Evolutionary conservation across 2,797 vertebrate genomes (phyloP), one percentile per base, ranked within the genome.

Genomic region (Gallirallus australis): DNA sequence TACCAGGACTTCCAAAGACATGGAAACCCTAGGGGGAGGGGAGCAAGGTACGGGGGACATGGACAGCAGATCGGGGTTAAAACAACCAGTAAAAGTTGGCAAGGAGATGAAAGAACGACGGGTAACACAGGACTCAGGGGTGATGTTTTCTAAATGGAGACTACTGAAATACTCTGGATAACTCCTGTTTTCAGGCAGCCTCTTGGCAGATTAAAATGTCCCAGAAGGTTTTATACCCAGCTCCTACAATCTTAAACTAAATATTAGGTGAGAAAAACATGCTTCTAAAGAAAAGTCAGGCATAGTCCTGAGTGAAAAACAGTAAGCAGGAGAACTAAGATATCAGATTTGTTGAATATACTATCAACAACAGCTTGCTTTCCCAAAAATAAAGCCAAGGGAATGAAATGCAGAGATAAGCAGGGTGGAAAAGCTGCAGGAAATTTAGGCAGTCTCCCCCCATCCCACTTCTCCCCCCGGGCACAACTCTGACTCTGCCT

Each of bases 251-350:
- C 87, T 96, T 89, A 90, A 96, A 93, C 92, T 93, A 96, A 96
- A 94, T 88, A 90, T 90, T 96, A 95, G 94, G 95, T 91, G 90
- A 91, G 95, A 95, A 94, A 95, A 96, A 92, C 88, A 90, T 79
- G 90, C 92, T 94, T 92, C 95, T 95, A 61, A 87, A 71, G 89
- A 95, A 91, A 88, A 93, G 90, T 87, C 79, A 89, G 91, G 85
- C 87, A 94, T 7, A 95, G 68, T 40, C 56, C 61, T 72, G 56
- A 92, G 72, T 86, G 71, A 94, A 97, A 96, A 96, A 91, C 92
- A 93, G 63, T 57, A 52, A 82, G 50, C 37, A 75, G 76, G 66
- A 89, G 82, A 89, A 93, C 2, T 27, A 96, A 79, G 0, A 0
- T 80, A 94, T 68, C 37, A 0, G 53, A 57, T 95, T 94, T 96